Conservation (phyloP, 1,140 invertebrate genomes). For the Papilio aristodemus region DNA sequence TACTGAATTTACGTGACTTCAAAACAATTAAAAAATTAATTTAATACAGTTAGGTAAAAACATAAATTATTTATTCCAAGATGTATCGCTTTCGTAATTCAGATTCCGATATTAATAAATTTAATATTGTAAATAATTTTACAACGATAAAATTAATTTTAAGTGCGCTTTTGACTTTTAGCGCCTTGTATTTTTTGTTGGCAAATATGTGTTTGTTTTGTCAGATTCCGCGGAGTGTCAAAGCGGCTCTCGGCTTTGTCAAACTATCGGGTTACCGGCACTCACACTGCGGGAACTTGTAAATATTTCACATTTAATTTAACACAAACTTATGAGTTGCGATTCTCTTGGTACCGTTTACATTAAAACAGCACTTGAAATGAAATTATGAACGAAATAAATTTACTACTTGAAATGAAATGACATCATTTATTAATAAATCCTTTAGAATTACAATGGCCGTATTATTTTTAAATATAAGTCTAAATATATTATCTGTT, state of each 20-base stretch:
- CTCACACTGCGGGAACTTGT: constrained; percentile 39
- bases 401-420: too few species aligned
- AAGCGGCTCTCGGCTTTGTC: constrained; percentile 52
- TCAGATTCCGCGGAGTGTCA: constrained; percentile 57
- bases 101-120: too few species aligned
- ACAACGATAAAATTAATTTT: neutral
- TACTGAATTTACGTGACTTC: too few species aligned
- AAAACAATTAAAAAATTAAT: too few species aligned
- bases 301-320: constrained; percentile 43
- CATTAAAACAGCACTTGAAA: neutral
- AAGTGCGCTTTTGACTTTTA: neutral
- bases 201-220: constrained; percentile 68
- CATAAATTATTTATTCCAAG: too few species aligned
- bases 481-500: constrained; percentile 37
- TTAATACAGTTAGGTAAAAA: too few species aligned
- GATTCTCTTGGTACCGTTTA: neutral
- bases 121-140: constrained; percentile 10
- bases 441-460: constrained; percentile 8
- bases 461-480: neutral
- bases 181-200: constrained; percentile 48
- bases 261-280: constrained; percentile 65
- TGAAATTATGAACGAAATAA: too few species aligned
- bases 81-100: too few species aligned
- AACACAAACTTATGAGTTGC: constrained; percentile 8
- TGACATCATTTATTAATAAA: constrained; percentile 3